Evolutionary conservation across 2,888 invertebrate species (phyloP), one percentile per base, ranked within the genome.

Genomic region (Leptothorax acervorum): DNA sequence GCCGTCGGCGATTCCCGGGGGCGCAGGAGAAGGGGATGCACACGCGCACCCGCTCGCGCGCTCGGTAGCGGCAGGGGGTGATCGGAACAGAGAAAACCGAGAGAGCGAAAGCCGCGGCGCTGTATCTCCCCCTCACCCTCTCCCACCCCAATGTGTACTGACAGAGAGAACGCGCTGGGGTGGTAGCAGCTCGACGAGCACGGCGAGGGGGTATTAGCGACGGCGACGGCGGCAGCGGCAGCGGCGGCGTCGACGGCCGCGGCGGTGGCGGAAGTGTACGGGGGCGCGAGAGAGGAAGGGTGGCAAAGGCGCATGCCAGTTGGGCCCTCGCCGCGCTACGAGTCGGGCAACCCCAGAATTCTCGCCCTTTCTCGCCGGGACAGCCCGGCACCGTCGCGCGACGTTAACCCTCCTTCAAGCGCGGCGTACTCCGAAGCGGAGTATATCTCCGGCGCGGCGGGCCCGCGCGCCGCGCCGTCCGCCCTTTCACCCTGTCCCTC

Each of bases 311-410:
- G 91, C 88, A 91, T 88, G 91, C 90, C 93, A 94, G 94, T 94
- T 92, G 93, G 92, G 92, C 92, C 91, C 92, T 91, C 92, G 93
- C 91, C 92, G 93, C 91, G 93, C 84, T 91, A 86, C 91, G 91
- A 92, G 92, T 86, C 90, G 90, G 92, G 90, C 88, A 91, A 89
- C 84, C 51, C 81, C 60, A 76, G 83, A 48, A 82, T 74, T 83
- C 73, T 71, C 68, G 55, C 60, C 62, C 68, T 48, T 31, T 57
- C 75, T 48, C 75, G 63, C 51, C 79, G 71, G 71, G 8, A 48
- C 15, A 71, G 39, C 51, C 63, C 63, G 63, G 75, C 57, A 28
- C 51, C 65, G 45, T 79, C 71, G 71, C 71, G 68, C 66, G 78
- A 31, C 63, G 35, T 18, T 35, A 60, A 45, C n/a, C 51, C 55